Conservation (phyloP, 30 jellyfish, hydroid and myxozoan genomes). For the Aurelia sp. region DNA sequence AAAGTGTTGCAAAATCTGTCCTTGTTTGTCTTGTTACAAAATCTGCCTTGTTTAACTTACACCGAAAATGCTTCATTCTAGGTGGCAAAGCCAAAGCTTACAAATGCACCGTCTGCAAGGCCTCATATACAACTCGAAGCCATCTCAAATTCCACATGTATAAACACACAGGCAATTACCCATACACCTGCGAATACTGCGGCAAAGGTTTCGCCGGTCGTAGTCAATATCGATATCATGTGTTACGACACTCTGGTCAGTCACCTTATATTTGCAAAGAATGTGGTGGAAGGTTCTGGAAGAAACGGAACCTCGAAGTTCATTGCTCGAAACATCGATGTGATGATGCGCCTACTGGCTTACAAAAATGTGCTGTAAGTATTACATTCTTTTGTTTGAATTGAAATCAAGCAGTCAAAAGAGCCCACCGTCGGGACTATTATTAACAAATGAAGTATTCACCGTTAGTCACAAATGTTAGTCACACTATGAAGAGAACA, state of each 20-base stretch:
- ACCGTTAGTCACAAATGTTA: no score
- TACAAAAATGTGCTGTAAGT: constrained; percentile 58
- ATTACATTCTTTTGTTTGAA: neutral
- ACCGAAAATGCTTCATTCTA: neutral
- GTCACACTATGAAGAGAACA: no score
- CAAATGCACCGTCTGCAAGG: constrained; percentile 76
- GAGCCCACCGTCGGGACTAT: no score
- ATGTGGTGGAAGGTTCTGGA: constrained; percentile 89
- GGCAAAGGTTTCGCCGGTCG: constrained; percentile 91
- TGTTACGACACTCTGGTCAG: constrained; percentile 82
- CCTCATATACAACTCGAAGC: constrained; percentile 81
- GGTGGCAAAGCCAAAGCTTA: constrained; percentile 65
- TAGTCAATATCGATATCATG: constrained; percentile 84
- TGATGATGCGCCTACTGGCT: constrained; percentile 59
- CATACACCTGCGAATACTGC: constrained; percentile 79
- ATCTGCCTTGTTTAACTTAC: no score
- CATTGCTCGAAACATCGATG: constrained; percentile 76
- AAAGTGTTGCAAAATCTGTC: no score
- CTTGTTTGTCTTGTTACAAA: no score
- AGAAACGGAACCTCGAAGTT: constrained; percentile 67
- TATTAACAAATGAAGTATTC: no score
- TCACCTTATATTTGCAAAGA: constrained; percentile 78
- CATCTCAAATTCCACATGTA: constrained; percentile 88
- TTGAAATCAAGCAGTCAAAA: no score
- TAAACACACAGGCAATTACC: constrained; percentile 88